These are phyloP conservation scores for Sebastes fasciatus DNA, from an alignment of 2,113 vertebrate species.

Conservation along the genomic window DNA sequence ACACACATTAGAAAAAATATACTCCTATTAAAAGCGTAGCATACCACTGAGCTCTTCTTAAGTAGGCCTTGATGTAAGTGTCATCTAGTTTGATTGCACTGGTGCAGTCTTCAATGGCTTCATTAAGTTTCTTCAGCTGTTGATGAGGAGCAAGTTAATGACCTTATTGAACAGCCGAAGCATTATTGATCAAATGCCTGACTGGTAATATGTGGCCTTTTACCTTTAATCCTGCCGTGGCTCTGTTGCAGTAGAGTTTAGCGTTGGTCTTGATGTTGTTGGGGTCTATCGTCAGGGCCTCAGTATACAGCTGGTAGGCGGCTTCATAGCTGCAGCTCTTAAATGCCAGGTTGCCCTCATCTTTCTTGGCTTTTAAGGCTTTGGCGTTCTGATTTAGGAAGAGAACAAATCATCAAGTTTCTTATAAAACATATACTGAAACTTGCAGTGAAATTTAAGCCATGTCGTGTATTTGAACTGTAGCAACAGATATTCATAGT, in stretches of 20 bases:
- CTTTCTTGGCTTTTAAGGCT: slow-evolving; percentile 97
- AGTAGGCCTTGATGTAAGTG: slow-evolving; percentile 94
- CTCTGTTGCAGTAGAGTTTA: slow-evolving; percentile 98
- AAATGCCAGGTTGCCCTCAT: slow-evolving; percentile 95
- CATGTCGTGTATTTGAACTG: background rate
- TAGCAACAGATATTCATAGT: background rate
- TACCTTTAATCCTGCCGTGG: slow-evolving; percentile 95
- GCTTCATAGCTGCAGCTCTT: slow-evolving; percentile 92
- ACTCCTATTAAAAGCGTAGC: slow-evolving; percentile 33
- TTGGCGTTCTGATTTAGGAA: slow-evolving; percentile 90
- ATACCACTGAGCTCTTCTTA: slow-evolving; percentile 97
- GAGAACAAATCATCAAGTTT: background rate
- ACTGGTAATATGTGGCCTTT: slow-evolving; percentile 31
- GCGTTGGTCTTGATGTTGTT: slow-evolving; percentile 99
- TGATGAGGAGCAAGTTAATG: background rate
- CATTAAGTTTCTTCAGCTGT: slow-evolving; percentile 93
- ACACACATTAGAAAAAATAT: background rate
- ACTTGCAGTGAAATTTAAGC: background rate
- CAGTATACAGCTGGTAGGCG: slow-evolving; percentile 93
- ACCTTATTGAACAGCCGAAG: background rate
- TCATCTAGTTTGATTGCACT: slow-evolving; percentile 94
- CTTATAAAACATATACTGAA: background rate
- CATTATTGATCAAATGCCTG: background rate
- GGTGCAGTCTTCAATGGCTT: slow-evolving; percentile 96
- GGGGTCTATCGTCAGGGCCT: slow-evolving; percentile 94